These are phyloP conservation scores for Sebastes trivittatus DNA, from an alignment of 2,797 vertebrate species.

Conservation along the genomic window DNA sequence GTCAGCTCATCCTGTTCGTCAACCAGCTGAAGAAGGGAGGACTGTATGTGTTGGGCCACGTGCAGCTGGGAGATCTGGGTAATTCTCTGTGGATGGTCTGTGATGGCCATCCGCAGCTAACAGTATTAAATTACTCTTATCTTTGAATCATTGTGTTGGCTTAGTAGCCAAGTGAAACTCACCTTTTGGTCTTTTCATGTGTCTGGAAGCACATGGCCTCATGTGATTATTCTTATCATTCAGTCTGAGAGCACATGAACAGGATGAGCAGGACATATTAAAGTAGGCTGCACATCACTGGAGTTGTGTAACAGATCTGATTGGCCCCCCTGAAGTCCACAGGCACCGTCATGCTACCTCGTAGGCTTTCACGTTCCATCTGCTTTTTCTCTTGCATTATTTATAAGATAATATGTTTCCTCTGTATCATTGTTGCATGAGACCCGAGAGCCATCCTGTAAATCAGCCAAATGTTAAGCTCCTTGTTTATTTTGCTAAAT, in stretches of 20 bases:
- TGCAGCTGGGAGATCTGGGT: slow-evolving; percentile 96
- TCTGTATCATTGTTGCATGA: neutral
- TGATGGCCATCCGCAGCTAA: slow-evolving; percentile 12
- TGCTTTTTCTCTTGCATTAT: slow-evolving; percentile 40
- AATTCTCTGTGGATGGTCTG: slow-evolving; percentile 41
- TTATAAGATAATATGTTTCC: slow-evolving; percentile 4
- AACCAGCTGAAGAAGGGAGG: slow-evolving; percentile 99
- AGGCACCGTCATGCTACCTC: neutral
- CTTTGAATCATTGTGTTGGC: slow-evolving; percentile 6
- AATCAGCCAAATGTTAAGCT: neutral
- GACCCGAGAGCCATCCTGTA: neutral
- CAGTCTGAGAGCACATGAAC: neutral
- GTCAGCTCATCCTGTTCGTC: slow-evolving; percentile 93
- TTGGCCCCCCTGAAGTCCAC: neutral
- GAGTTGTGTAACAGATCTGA: neutral
- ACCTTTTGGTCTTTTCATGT: neutral
- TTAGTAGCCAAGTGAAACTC: neutral
- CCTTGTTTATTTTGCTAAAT: neutral
- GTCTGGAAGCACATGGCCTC: neutral
- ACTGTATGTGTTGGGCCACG: slow-evolving; percentile 93
- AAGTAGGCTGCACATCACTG: neutral
- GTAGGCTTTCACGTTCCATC: slow-evolving; percentile 35
- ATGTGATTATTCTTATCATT: neutral
- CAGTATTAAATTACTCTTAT: slow-evolving; percentile 54
- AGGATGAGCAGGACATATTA: neutral